Evolutionary conservation across 1,140 invertebrate genomes (phyloP).

Genomic region (Heterodera carotae): DNA sequence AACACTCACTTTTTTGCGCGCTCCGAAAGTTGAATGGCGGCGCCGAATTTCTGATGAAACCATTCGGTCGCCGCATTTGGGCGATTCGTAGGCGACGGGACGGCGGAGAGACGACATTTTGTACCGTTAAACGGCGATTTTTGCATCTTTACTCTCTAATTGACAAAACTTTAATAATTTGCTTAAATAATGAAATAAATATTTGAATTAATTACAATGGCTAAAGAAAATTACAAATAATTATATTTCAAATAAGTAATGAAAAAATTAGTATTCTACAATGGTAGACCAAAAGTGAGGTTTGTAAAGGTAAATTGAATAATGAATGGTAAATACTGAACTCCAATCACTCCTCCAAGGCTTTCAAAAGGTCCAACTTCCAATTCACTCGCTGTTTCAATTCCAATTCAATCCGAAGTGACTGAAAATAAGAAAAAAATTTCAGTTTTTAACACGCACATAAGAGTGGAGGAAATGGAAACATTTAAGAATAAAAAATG

Average conservation of each 20-base stretch:
- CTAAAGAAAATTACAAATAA: background rate
- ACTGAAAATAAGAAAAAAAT: no score
- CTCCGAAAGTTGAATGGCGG: conserved; percentile 6
- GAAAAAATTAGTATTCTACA: background rate
- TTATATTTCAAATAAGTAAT: background rate
- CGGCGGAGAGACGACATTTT: background rate
- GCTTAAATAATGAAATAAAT: background rate
- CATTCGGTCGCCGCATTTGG: background rate
- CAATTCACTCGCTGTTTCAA: background rate
- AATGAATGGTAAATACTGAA: background rate
- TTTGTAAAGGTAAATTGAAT: no score
- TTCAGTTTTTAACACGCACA: no score
- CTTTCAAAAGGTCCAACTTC: background rate
- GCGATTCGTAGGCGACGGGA: background rate
- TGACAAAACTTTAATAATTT: background rate
- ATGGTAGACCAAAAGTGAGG: background rate
- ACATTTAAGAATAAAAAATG: no score
- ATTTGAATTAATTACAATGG: background rate
- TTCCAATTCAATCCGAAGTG: background rate
- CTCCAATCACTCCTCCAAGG: background rate
- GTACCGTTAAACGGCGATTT: background rate
- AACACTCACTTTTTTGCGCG: background rate
- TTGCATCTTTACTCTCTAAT: background rate
- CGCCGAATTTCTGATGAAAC: conserved; percentile 20
- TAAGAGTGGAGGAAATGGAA: no score